A percentile compares a stretch with the other conserved stretches of the same genome.
These are phyloP conservation scores for Sinocyclocheilus anophthalmus DNA, from an alignment of 2,113 vertebrate species.

Conservation along the genomic window DNA sequence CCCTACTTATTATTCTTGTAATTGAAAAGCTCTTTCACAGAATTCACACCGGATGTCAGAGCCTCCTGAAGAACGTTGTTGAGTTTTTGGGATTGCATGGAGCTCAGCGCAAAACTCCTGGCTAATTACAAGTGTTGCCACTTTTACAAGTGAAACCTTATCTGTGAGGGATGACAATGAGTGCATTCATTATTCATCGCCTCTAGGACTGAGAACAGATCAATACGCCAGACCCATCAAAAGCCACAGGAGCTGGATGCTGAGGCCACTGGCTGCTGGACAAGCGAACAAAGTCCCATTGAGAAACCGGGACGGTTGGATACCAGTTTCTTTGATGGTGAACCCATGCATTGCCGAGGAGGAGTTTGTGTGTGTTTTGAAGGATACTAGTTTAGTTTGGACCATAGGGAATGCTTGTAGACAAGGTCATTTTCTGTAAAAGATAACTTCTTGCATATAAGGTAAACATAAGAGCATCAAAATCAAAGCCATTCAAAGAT, in stretches of 20 bases:
- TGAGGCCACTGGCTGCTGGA: constrained; percentile 48
- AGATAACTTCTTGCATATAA: not conserved
- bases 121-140: constrained; percentile 68
- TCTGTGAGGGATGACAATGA: constrained; percentile 72
- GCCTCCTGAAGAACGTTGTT: not conserved
- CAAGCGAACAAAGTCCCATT: constrained; percentile 47
- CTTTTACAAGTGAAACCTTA: constrained; percentile 73
- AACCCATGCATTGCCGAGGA: constrained; percentile 5
- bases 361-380: constrained; percentile 19
- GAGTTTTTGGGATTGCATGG: not conserved
- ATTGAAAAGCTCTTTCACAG: not conserved
- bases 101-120: constrained; percentile 10
- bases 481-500: not conserved
- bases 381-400: constrained; percentile 18
- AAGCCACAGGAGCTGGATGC: constrained; percentile 64
- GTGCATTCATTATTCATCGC: constrained; percentile 78
- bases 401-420: constrained; percentile 4
- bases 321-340: constrained; percentile 25
- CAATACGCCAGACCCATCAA: constrained; percentile 66
- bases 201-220: constrained; percentile 67
- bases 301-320: constrained; percentile 43
- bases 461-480: too few species aligned
- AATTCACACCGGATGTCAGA: not conserved
- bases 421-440: constrained; percentile 8
- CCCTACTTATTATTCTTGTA: not conserved